These are phyloP conservation scores for Clytia hemisphaerica DNA, from an alignment of 30 jellyfish, hydroid and myxozoan genomes.

Conservation along the genomic window DNA sequence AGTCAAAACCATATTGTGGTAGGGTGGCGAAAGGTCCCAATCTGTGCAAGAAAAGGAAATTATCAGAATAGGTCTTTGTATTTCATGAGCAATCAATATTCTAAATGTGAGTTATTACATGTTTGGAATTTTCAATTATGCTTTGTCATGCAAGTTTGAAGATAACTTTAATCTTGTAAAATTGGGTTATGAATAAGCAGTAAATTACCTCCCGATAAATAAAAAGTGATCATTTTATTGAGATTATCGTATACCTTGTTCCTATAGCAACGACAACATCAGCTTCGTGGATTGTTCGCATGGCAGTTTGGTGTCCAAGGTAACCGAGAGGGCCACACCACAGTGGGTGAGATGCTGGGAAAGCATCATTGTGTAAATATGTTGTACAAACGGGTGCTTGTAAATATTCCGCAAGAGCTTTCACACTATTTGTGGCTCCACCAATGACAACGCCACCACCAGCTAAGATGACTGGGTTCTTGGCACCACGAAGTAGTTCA, in stretches of 20 bases:
- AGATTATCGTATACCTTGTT: slow-evolving; percentile 36
- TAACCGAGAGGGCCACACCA: slow-evolving; percentile 88
- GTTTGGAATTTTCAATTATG: too few species aligned
- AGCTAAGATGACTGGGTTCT: slow-evolving; percentile 61
- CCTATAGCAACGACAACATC: slow-evolving; percentile 73
- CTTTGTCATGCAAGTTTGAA: too few species aligned
- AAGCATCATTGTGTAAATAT: slow-evolving; percentile 70
- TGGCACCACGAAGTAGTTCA: slow-evolving; percentile 49
- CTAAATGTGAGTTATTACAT: too few species aligned
- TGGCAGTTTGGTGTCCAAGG: slow-evolving; percentile 69
- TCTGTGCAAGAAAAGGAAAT: not conserved
- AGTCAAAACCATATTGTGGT: slow-evolving; percentile 65
- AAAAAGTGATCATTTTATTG: too few species aligned
- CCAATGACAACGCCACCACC: slow-evolving; percentile 87
- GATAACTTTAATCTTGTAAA: too few species aligned
- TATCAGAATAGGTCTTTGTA: too few species aligned
- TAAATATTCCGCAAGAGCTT: slow-evolving; percentile 45
- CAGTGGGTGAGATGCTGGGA: slow-evolving; percentile 60
- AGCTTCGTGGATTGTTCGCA: slow-evolving; percentile 65
- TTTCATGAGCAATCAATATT: too few species aligned
- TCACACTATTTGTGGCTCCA: slow-evolving; percentile 41
- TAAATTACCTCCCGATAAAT: too few species aligned
- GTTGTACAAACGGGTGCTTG: slow-evolving; percentile 76
- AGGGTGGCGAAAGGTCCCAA: slow-evolving; percentile 71
- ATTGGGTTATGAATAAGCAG: too few species aligned